phyloP scores from a whole-genome alignment of 1,140 invertebrate genomes.

The Alviniconcha marisindica region DNA sequence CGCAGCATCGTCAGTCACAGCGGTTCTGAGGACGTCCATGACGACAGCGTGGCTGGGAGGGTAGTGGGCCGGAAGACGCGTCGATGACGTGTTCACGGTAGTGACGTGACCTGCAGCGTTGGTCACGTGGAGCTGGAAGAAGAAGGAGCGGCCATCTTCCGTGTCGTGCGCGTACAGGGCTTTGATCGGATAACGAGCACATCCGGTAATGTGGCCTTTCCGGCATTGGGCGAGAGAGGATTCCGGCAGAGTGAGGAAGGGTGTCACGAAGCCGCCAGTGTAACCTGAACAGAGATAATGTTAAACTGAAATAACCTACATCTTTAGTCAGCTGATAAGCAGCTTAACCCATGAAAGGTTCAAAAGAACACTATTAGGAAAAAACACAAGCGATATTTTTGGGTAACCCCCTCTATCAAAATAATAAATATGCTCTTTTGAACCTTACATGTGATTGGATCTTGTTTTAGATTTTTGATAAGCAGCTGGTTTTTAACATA shows the following conservation, averaged over 20 bases:
- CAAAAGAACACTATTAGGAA: too few relatives aligned
- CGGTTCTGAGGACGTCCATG: slow-evolving; percentile 38
- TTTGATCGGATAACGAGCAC: slow-evolving; percentile 38
- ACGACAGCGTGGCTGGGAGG: slow-evolving; percentile 49
- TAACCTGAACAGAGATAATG: slow-evolving; percentile 5
- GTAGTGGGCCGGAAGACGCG: slow-evolving; percentile 48
- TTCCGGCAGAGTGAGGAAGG: neutral
- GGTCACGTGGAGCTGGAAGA: slow-evolving; percentile 42
- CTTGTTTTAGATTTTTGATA: too few relatives aligned
- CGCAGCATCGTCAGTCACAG: neutral
- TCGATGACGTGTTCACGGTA: slow-evolving; percentile 34
- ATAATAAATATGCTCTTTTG: too few relatives aligned
- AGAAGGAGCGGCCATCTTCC: slow-evolving; percentile 19
- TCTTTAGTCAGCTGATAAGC: too few relatives aligned
- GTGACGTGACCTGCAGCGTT: slow-evolving; percentile 48
- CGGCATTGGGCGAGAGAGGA: neutral
- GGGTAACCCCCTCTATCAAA: too few relatives aligned
- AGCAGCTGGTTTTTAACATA: too few relatives aligned
- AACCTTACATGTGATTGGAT: too few relatives aligned
- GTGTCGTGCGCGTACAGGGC: slow-evolving; percentile 40
- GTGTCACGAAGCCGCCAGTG: neutral
- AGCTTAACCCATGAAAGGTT: too few relatives aligned
- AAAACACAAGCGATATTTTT: too few relatives aligned
- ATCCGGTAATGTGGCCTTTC: neutral
- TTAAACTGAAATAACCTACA: too few relatives aligned